Evolutionary conservation across 2,113 vertebrate genomes (phyloP).

Genomic region (Passer montanus): DNA sequence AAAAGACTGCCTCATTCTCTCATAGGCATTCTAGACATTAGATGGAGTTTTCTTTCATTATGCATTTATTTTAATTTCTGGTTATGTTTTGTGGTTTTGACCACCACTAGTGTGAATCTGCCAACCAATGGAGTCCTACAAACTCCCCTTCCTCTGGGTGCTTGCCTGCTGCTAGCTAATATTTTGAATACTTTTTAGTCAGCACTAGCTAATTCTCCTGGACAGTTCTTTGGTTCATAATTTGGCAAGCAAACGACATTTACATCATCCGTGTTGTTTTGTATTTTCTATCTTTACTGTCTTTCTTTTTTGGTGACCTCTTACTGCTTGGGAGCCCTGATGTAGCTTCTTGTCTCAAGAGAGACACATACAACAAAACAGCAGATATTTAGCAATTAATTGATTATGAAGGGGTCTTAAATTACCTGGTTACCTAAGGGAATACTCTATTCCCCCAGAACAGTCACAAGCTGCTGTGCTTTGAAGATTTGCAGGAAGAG

Average conservation of each 20-base stretch:
- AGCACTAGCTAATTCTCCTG: neutral
- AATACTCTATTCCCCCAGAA: neutral
- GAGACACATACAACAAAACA: neutral
- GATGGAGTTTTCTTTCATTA: neutral
- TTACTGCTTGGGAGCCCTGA: neutral
- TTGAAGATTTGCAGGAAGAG: constrained; percentile 50
- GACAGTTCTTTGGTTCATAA: neutral
- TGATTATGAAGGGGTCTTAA: constrained; percentile 12
- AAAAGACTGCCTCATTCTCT: neutral
- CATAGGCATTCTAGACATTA: neutral
- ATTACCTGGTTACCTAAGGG: constrained; percentile 6
- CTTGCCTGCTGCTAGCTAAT: neutral
- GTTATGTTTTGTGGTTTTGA: neutral
- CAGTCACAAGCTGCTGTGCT: neutral
- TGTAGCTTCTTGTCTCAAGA: neutral
- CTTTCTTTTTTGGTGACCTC: neutral
- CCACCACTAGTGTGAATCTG: neutral
- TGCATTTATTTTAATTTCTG: neutral
- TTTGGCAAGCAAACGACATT: neutral
- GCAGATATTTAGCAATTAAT: constrained; percentile 22
- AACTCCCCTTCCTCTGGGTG: neutral
- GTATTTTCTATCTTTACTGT: neutral
- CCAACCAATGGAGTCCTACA: neutral
- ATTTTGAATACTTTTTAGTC: neutral
- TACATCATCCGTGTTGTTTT: neutral